Percentiles rank a stretch among this genome's conserved stretches.
Evolutionary conservation across 2,113 vertebrate species (phyloP).

Genomic region (Scopus umbretta): DNA sequence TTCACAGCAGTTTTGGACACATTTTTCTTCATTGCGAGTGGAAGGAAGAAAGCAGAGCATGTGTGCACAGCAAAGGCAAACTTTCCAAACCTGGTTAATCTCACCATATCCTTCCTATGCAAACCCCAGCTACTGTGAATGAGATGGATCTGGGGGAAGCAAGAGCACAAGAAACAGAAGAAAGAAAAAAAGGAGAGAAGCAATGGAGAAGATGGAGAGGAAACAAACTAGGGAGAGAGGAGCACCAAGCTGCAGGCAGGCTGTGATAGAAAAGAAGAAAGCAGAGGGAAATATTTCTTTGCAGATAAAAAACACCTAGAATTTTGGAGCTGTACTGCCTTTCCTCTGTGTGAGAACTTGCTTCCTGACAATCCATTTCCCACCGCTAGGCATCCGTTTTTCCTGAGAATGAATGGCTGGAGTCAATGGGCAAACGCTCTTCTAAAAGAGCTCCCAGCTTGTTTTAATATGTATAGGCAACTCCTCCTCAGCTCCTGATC

Average conservation of each 20-base stretch:
- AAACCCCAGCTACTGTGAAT: neutral
- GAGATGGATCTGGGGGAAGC: neutral
- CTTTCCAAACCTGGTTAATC: slow-evolving; percentile 26
- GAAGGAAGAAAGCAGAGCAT: neutral
- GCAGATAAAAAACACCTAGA: neutral
- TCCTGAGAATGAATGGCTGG: neutral
- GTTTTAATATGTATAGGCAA: neutral
- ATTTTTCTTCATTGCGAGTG: neutral
- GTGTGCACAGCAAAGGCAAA: slow-evolving; percentile 10
- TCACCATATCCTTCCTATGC: neutral
- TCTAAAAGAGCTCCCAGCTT: neutral
- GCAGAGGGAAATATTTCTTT: neutral
- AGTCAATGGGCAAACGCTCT: neutral
- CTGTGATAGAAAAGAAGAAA: neutral
- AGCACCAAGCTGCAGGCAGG: neutral
- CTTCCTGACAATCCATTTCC: neutral
- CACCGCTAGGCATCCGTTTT: neutral
- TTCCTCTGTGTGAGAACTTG: neutral
- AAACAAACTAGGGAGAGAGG: neutral
- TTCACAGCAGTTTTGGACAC: slow-evolving; percentile 39
- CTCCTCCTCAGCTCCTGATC: neutral
- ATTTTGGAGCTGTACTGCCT: neutral
- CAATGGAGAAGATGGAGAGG: neutral
- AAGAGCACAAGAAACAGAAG: neutral
- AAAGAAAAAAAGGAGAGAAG: neutral